phyloP scores from a whole-genome alignment of 2,113 vertebrate genomes.

The Periophthalmus modestus region DNA sequence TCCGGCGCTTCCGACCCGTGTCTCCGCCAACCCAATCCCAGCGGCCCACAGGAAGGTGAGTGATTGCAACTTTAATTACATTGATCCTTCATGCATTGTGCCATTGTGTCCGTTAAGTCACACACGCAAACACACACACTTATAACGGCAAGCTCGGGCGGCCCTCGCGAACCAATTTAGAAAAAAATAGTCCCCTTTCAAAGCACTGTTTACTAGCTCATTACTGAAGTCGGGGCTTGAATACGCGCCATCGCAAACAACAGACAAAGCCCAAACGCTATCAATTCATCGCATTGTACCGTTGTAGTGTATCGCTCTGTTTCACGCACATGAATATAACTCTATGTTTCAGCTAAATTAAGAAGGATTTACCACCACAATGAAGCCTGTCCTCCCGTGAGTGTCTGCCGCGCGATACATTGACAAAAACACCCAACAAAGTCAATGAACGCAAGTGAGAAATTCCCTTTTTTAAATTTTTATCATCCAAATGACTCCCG shows the following conservation, averaged over 20 bases:
- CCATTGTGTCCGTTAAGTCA: conserved; percentile 87
- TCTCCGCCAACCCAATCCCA: conserved; percentile 77
- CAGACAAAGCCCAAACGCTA: conserved; percentile 64
- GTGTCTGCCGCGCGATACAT: conserved; percentile 54
- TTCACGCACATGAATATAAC: conserved; percentile 59
- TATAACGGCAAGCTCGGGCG: conserved; percentile 78
- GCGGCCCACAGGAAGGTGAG: conserved; percentile 88
- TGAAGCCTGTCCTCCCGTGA: conserved; percentile 61
- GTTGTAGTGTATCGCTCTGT: conserved; percentile 67
- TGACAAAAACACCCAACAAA: conserved; percentile 56
- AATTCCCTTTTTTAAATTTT: conserved; percentile 40
- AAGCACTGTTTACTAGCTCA: conserved; percentile 74
- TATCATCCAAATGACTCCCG: conserved; percentile 68
- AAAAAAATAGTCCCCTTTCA: conserved; percentile 68
- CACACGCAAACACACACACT: conserved; percentile 81
- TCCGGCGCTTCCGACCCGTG: conserved; percentile 28
- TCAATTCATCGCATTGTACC: conserved; percentile 70
- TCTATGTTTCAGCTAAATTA: conserved; percentile 71
- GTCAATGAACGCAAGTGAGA: conserved; percentile 66
- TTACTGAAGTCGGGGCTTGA: conserved; percentile 67
- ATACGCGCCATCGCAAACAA: conserved; percentile 70
- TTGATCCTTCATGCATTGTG: conserved; percentile 92
- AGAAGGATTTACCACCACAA: conserved; percentile 75
- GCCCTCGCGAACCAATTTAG: conserved; percentile 61
- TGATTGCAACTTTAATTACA: conserved; percentile 98